These are phyloP conservation scores for Coelogynopora nodosa DNA, from an alignment of 2,888 invertebrate genomes.

Conservation along the genomic window DNA sequence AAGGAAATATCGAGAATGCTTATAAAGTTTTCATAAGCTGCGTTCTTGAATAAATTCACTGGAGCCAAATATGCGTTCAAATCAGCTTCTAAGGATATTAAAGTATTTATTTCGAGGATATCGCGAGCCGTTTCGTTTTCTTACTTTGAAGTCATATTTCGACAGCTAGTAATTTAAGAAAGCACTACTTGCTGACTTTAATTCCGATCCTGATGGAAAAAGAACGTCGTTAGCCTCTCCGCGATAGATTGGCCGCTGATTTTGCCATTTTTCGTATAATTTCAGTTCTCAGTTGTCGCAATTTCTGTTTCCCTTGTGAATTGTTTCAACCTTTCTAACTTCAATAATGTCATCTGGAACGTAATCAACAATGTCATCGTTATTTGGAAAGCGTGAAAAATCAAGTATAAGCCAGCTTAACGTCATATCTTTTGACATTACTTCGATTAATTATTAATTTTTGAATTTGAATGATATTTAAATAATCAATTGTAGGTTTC, in stretches of 20 bases:
- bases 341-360: too few relatives aligned
- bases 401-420: constrained; percentile 14
- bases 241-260: background rate
- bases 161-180: too few relatives aligned
- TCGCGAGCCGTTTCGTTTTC: background rate
- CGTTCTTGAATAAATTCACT: background rate
- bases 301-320: background rate
- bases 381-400: constrained; percentile 23
- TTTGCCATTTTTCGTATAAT: background rate
- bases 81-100: background rate
- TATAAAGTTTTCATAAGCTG: background rate
- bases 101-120: background rate
- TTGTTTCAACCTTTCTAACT: too few relatives aligned
- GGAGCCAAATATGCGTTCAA: background rate
- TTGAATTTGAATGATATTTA: constrained; percentile 19
- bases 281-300: background rate
- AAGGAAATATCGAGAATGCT: background rate
- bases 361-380: too few relatives aligned
- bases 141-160: background rate
- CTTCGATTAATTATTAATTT: constrained; percentile 8
- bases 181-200: too few relatives aligned
- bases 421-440: constrained; percentile 17
- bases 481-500: constrained; percentile 27
- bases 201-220: background rate
- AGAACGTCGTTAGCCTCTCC: too few relatives aligned